Evolutionary conservation across 2,797 vertebrate species (phyloP), one percentile per base, ranked within the genome.

Genomic region (Anguilla obscura): DNA sequence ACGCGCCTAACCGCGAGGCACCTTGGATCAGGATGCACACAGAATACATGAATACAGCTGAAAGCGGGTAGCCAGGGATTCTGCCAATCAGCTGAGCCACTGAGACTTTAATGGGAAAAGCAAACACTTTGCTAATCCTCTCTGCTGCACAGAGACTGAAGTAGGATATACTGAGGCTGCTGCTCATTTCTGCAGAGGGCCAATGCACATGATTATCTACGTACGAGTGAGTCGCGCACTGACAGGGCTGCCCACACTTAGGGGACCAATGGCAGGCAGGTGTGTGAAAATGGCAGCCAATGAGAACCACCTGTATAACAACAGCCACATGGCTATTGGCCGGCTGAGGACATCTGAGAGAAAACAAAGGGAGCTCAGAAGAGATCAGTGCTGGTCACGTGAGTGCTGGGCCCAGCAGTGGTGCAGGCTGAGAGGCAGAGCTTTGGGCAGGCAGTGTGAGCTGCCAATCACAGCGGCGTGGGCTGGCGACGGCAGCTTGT

Each of bases 91-190:
- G 24, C 58, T 3, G 52, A 16, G 24, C n/a, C 1, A 18, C 58
- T n/a, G 60, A 74, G 87, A 71, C 12, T 30, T 50, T 85, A 30
- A 74, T 12, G 63, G 1, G 63, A 24, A 85, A 71, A 76, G 66
- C 48, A 85, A 85, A 88, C 63, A 48, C 63, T 40, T 85, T 9
- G 63, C 7, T 76, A 40, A 88, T 18, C 30, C 83, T 40, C 14
- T 6, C 16, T 27, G 87, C 71, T 5, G 27, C 40, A 27, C 54
- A 3, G 52, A 80, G 18, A 60, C 10, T 36, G 36, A 66, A 3
- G 48, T 58, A 85, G 87, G 88, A 86, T 79, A 88, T 79, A 86
- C 74, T 66, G 87, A 3, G 66, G n/a, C 63, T 48, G 10, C 40
- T 21, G 82, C 8, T 52, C 36, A 88, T 63, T 86, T 85, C 88